Conservation (phyloP, 2,888 invertebrate species). For the Pseudococcus viburni region DNA sequence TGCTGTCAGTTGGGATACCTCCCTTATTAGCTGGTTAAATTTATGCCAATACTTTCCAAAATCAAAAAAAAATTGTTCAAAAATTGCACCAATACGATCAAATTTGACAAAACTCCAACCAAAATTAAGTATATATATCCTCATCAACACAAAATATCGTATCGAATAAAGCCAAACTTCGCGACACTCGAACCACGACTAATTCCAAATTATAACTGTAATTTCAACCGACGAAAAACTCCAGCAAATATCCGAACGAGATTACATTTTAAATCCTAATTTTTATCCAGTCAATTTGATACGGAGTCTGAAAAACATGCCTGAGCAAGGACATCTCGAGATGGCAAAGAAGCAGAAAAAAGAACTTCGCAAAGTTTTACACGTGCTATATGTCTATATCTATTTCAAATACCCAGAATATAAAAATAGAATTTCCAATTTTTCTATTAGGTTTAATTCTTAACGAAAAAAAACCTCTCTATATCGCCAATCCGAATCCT, state of each 20-base stretch:
- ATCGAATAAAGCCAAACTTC: not conserved
- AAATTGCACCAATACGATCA: too few relatives aligned
- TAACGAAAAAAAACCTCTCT: not conserved
- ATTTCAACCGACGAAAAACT: not conserved
- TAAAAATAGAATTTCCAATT: conserved; percentile 15
- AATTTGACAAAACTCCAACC: too few relatives aligned
- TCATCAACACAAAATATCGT: too few relatives aligned
- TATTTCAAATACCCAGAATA: conserved; percentile 7
- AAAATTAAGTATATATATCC: too few relatives aligned
- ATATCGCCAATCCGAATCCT: conserved; percentile 4
- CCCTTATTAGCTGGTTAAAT: too few relatives aligned
- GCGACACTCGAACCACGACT: not conserved
- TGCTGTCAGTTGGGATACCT: too few relatives aligned
- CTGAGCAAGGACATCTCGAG: not conserved
- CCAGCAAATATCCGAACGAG: not conserved
- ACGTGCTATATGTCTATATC: not conserved
- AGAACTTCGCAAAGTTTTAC: not conserved
- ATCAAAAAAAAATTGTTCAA: too few relatives aligned
- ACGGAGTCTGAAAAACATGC: not conserved
- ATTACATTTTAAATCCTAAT: not conserved
- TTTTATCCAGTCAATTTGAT: not conserved
- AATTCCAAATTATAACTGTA: not conserved
- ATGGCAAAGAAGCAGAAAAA: not conserved
- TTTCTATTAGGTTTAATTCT: conserved; percentile 30
- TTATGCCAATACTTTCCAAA: too few relatives aligned